Evolutionary conservation across 1,140 invertebrate genomes (phyloP), one percentile per base, ranked within the genome.

Genomic region (Hormaphis cornu): DNA sequence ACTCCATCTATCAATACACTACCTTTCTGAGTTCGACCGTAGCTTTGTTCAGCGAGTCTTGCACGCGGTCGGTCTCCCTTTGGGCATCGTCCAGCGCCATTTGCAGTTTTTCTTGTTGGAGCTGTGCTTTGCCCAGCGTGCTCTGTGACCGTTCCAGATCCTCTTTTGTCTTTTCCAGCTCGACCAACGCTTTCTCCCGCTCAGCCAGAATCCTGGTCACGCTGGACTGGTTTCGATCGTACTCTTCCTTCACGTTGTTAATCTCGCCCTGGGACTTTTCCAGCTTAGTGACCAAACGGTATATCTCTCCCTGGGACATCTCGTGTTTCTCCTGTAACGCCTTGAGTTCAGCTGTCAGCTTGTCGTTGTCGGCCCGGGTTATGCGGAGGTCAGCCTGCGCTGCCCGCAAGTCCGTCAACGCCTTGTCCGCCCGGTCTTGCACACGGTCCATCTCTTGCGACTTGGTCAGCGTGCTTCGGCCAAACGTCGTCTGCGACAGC

Each of bases 251-350:
- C 59, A 95, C 79, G 76, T 89, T 93, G 75, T 95, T 91, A 75
- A 93, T 90, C 80, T 96, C 93, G 63, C 88, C 89, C 81, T 95
- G 91, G 76, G 92, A 91, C 80, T 95, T 95, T 81, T 95, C 93
- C 74, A 96, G 81, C 77, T 92, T 88, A 14, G 93, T 93, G 79
- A 95, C 95, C 70, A 95, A 82, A 75, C 92, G 84, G 76, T 95
- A 95, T 14, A 96, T 92, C 79, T 96, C 93, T 59, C 92, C 92
- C 78, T 95, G 93, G 56, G 90, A 92, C 79, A 95, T 93, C 78
- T 93, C 90, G 48, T 93, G 78, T 76, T 95, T 95, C 76, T 95
- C 93, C 79, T 95, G 93, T 35, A 94, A 80, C 35, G 87, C 87
- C 66, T 89, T 85, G 1, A 89, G 85, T 77, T 96, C 93, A 26